Evolutionary conservation across 2,797 vertebrate genomes (phyloP).

Genomic region (Pangasius macronema): DNA sequence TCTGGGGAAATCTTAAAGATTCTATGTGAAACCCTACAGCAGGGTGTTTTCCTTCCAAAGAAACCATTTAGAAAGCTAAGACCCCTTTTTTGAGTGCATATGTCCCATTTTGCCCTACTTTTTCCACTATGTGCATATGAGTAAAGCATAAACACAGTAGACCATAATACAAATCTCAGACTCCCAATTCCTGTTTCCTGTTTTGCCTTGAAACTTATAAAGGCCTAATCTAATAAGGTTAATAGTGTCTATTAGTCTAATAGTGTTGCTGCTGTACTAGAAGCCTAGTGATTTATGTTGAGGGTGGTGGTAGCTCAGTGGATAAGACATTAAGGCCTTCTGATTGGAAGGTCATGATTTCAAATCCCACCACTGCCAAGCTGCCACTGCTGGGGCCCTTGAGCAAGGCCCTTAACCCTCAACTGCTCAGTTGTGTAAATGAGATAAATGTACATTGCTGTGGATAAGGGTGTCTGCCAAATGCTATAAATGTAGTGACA

Average conservation of each 20-base stretch:
- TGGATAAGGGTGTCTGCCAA: neutral
- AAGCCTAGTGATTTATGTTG: neutral
- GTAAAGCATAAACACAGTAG: neutral
- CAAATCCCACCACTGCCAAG: no score
- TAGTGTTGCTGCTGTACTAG: neutral
- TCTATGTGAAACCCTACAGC: neutral
- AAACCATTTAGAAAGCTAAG: neutral
- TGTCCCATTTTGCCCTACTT: neutral
- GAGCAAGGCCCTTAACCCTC: no score
- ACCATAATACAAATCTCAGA: neutral
- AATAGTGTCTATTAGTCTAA: no score
- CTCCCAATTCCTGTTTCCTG: neutral
- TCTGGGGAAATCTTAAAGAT: neutral
- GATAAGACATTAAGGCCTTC: neutral
- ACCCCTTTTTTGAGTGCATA: neutral
- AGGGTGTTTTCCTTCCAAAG: neutral
- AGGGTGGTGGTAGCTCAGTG: neutral
- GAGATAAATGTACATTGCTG: no score
- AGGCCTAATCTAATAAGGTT: neutral
- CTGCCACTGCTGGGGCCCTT: no score
- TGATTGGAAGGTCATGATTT: neutral
- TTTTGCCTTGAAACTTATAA: neutral
- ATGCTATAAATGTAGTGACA: neutral
- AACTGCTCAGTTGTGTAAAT: no score
- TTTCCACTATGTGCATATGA: neutral